Conservation (phyloP, 2,113 vertebrate genomes). For the Nyctereutes procyonoides region DNA sequence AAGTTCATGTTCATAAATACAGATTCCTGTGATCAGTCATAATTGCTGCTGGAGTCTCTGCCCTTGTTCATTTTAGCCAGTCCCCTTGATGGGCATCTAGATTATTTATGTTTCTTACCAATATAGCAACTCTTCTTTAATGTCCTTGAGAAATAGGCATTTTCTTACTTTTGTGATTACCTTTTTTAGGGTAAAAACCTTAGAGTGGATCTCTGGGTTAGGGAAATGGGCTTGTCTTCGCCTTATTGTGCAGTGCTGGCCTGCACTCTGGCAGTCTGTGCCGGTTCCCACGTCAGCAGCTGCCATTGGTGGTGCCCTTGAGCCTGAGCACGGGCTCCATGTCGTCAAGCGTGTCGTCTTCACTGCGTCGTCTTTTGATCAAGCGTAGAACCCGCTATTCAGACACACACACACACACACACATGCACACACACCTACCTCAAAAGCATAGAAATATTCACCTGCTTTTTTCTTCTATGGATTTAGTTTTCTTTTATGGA, state of each 20-base stretch:
- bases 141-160: background rate
- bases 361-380: background rate
- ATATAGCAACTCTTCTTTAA: slow-evolving; percentile 25
- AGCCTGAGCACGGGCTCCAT: background rate
- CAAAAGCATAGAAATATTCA: background rate
- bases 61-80: slow-evolving; percentile 9
- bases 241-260: background rate
- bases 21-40: background rate
- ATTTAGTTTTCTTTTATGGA: slow-evolving; percentile 51
- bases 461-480: background rate
- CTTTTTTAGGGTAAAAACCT: slow-evolving; percentile 23
- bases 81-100: background rate
- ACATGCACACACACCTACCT: background rate
- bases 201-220: background rate
- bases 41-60: background rate
- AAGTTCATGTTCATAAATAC: background rate
- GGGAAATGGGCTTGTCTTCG: background rate
- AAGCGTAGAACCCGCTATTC: background rate
- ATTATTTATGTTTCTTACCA: slow-evolving; percentile 13
- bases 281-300: background rate
- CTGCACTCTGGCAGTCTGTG: background rate
- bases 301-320: background rate
- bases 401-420: background rate
- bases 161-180: slow-evolving; percentile 45
- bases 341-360: background rate